A percentile compares a stretch with the other conserved stretches of the same genome.
phyloP scores from a whole-genome alignment of 1,140 invertebrate species.

The Triops longicaudatus region DNA sequence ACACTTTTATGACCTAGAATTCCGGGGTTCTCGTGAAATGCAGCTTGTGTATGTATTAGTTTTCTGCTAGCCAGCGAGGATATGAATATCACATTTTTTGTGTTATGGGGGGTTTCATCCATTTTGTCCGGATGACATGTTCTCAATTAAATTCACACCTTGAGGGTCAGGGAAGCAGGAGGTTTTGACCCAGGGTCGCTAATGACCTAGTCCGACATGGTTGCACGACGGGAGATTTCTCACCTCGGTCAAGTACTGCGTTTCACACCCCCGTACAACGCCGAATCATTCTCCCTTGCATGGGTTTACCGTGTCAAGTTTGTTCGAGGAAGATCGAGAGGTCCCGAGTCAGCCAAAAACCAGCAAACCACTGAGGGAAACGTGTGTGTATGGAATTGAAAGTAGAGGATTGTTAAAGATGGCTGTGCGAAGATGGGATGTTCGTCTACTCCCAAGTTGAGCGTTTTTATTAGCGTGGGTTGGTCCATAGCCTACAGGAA shows the following conservation, averaged over 20 bases:
- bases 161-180: not conserved
- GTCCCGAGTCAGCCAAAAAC: not conserved
- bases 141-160: slow-evolving; percentile 8
- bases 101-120: not conserved
- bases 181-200: slow-evolving; percentile 10
- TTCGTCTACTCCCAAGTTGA: too few relatives aligned
- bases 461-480: slow-evolving; percentile 11
- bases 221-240: not conserved
- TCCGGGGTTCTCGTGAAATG: not conserved
- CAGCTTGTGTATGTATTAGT: not conserved
- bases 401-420: not conserved
- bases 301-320: not conserved
- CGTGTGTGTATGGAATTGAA: not conserved
- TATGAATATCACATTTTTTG: not conserved
- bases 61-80: not conserved
- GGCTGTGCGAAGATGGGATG: not conserved
- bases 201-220: not conserved
- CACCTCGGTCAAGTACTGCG: not conserved
- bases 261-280: not conserved
- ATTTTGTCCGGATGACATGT: slow-evolving; percentile 1
- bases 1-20: too few relatives aligned
- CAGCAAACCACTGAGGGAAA: not conserved
- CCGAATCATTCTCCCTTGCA: not conserved
- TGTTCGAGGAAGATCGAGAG: not conserved
- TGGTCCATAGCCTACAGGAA: not conserved